Conservation (phyloP, 2,888 invertebrate species). For the Petrophora chlorosata region DNA sequence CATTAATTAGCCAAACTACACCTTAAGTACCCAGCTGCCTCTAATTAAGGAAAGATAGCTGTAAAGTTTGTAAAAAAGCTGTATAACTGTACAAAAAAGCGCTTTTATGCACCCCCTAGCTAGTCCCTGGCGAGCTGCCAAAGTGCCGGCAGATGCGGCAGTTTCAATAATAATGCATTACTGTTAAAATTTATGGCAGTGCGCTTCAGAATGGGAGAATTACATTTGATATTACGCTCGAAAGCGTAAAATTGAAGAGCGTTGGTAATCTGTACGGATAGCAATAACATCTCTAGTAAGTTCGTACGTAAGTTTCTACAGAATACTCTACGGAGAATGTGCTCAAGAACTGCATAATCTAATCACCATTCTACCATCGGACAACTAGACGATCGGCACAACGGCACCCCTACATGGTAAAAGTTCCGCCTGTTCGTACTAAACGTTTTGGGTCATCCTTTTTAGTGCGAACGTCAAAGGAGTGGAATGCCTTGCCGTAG, state of each 20-base stretch:
- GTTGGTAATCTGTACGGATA: no score
- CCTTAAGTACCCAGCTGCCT: constrained; percentile 5
- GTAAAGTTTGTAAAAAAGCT: constrained; percentile 3
- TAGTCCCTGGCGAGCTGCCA: constrained; percentile 40
- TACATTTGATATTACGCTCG: neutral
- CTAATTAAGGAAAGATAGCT: constrained; percentile 20
- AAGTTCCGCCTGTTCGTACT: no score
- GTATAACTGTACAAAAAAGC: constrained; percentile 4
- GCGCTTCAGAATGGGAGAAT: constrained; percentile 4
- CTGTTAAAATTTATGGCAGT: constrained; percentile 27
- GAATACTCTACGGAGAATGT: no score
- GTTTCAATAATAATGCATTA: constrained; percentile 44
- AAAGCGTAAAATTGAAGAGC: neutral
- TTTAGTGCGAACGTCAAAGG: no score
- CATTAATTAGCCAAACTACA: constrained; percentile 1
- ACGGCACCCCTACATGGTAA: no score
- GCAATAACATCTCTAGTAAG: no score
- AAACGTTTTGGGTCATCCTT: no score
- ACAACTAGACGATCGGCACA: no score
- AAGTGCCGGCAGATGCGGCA: constrained; percentile 37
- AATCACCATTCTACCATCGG: no score
- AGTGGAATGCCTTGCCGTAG: no score
- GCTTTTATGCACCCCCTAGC: constrained; percentile 13
- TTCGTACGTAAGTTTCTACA: no score
- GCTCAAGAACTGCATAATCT: no score